Conservation (phyloP, 2,797 vertebrate genomes). For the Leuciscus waleckii region DNA sequence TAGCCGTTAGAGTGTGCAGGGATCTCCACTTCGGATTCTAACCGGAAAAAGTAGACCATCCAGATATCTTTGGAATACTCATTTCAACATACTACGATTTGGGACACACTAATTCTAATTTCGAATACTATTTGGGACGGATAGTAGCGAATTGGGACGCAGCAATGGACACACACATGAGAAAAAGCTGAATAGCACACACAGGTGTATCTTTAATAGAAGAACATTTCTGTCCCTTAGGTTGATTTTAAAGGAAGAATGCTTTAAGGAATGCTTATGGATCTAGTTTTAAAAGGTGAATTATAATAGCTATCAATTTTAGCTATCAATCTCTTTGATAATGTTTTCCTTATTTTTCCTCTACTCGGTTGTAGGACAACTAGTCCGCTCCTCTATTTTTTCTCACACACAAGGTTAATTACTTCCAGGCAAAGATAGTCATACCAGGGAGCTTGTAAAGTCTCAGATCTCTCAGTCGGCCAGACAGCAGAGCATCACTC, state of each 20-base stretch:
- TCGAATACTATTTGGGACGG: too few species aligned
- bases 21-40: too few species aligned
- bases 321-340: neutral
- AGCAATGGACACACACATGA: neutral
- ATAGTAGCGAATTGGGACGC: too few species aligned
- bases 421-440: conserved; percentile 46
- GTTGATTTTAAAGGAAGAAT: neutral
- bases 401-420: conserved; percentile 35
- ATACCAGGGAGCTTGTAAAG: conserved; percentile 32
- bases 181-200: conserved; percentile 40
- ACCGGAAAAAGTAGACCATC: too few species aligned
- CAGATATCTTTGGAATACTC: too few species aligned
- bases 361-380: neutral
- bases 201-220: neutral
- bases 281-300: conserved; percentile 12
- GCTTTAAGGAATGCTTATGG: neutral
- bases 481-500: conserved; percentile 30
- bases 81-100: too few species aligned
- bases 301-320: conserved; percentile 18
- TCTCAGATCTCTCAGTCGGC: conserved; percentile 24
- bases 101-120: too few species aligned
- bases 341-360: neutral
- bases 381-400: neutral
- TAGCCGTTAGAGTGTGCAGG: too few species aligned
- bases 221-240: neutral